Percentiles rank a stretch among this genome's conserved stretches.
Evolutionary conservation across 2,797 vertebrate genomes (phyloP).

Genomic region (Paratrypauchen microcephalus): DNA sequence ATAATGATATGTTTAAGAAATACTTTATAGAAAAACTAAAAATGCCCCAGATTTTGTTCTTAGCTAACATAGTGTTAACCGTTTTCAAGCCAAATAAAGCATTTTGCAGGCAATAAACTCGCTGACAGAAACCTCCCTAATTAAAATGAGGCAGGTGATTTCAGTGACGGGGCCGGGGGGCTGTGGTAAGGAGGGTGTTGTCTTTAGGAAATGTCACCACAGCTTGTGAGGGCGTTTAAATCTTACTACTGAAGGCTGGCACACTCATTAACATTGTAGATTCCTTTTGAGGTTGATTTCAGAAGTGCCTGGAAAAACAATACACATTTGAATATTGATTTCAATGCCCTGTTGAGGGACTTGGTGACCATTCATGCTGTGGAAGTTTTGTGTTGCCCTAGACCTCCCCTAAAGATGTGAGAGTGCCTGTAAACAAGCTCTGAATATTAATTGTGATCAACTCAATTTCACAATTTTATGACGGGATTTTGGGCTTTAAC

Average conservation of each 20-base stretch:
- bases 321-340: conserved; percentile 66
- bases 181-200: conserved; percentile 35
- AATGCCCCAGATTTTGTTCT: too few relatives aligned
- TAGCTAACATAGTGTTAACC: not conserved
- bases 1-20: too few relatives aligned
- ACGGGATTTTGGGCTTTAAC: conserved; percentile 14
- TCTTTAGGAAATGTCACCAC: conserved; percentile 61
- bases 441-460: conserved; percentile 1
- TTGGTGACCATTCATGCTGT: conserved; percentile 49
- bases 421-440: conserved; percentile 2
- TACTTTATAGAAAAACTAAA: too few relatives aligned
- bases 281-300: conserved; percentile 61
- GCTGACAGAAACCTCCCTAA: not conserved
- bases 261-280: conserved; percentile 77
- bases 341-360: conserved; percentile 60
- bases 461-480: conserved; percentile 9
- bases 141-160: conserved; percentile 58
- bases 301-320: conserved; percentile 71
- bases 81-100: not conserved
- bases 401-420: conserved; percentile 31
- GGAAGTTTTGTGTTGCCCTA: conserved; percentile 30
- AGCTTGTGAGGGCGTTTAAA: conserved; percentile 50
- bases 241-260: conserved; percentile 46
- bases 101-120: not conserved
- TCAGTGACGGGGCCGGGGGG: conserved; percentile 33